These are phyloP conservation scores for Pristis pectinata DNA, from an alignment of 2,797 vertebrate species.

Conservation along the genomic window DNA sequence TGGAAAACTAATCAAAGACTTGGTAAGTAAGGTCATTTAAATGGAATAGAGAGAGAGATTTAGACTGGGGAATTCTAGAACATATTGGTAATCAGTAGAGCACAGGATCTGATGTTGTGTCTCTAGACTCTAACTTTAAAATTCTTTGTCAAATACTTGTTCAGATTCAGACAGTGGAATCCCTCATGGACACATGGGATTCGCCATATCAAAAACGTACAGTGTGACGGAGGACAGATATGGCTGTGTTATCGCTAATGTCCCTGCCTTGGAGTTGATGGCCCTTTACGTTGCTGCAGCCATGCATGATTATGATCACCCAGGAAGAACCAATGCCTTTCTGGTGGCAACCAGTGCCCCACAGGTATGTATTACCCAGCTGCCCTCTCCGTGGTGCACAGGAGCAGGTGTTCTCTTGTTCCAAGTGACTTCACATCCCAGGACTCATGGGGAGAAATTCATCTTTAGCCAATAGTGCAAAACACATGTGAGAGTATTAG, in stretches of 20 bases:
- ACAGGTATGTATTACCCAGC: constrained; percentile 57
- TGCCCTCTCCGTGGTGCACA: neutral
- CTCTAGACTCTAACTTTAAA: neutral
- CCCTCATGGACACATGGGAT: constrained; percentile 84
- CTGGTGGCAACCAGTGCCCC: constrained; percentile 94
- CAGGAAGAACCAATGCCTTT: constrained; percentile 93
- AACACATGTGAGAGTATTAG: too few relatives aligned
- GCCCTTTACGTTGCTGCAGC: constrained; percentile 93
- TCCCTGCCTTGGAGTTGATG: constrained; percentile 94
- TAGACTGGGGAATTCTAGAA: neutral
- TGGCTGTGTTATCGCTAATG: constrained; percentile 85
- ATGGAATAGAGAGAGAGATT: neutral
- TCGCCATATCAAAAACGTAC: constrained; percentile 85
- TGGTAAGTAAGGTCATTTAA: neutral
- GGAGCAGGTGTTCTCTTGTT: neutral
- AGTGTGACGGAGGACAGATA: constrained; percentile 75
- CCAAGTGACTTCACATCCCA: neutral
- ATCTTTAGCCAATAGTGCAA: too few relatives aligned
- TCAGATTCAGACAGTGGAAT: constrained; percentile 89
- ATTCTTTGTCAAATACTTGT: constrained; percentile 36
- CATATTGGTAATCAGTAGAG: too few relatives aligned
- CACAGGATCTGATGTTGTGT: neutral
- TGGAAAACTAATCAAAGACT: neutral
- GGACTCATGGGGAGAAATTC: neutral
- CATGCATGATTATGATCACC: constrained; percentile 98